Evolutionary conservation across 2,888 invertebrate genomes (phyloP).

Genomic region (Athrips mouffetella): DNA sequence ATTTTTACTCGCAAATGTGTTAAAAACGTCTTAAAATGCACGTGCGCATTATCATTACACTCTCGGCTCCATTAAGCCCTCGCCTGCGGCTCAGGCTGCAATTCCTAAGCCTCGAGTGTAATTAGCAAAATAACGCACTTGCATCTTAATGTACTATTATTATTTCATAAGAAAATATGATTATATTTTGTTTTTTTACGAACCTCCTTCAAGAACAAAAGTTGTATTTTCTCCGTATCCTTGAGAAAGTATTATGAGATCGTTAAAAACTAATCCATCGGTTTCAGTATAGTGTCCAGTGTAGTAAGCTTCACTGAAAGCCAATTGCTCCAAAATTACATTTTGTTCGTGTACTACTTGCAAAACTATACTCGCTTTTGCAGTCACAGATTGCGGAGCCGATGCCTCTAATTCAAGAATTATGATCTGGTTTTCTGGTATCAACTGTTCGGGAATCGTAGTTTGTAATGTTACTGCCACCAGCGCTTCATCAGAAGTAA

Average conservation of each 20-base stretch:
- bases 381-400: constrained; percentile 22
- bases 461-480: constrained; percentile 22
- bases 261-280: constrained; percentile 15
- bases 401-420: constrained; percentile 30
- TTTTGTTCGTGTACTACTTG: constrained; percentile 20
- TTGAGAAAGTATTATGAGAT: constrained; percentile 11
- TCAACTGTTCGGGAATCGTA: constrained; percentile 25
- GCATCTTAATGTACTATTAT: not conserved
- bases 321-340: constrained; percentile 15
- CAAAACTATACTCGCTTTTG: constrained; percentile 28
- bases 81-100: too few species aligned
- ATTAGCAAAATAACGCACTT: not conserved
- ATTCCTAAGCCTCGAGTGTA: too few species aligned
- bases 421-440: constrained; percentile 27
- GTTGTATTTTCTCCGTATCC: constrained; percentile 21
- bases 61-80: too few species aligned
- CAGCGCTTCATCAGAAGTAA: constrained; percentile 15
- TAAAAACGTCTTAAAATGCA: too few species aligned
- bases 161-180: not conserved
- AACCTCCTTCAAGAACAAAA: constrained; percentile 9
- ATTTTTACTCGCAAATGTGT: too few species aligned
- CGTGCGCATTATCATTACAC: too few species aligned
- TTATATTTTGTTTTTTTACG: too few species aligned
- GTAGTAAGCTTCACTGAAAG: constrained; percentile 28
- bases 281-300: constrained; percentile 21